phyloP scores from a whole-genome alignment of 2,797 vertebrate genomes.

The Tauraco hartlaubi region DNA sequence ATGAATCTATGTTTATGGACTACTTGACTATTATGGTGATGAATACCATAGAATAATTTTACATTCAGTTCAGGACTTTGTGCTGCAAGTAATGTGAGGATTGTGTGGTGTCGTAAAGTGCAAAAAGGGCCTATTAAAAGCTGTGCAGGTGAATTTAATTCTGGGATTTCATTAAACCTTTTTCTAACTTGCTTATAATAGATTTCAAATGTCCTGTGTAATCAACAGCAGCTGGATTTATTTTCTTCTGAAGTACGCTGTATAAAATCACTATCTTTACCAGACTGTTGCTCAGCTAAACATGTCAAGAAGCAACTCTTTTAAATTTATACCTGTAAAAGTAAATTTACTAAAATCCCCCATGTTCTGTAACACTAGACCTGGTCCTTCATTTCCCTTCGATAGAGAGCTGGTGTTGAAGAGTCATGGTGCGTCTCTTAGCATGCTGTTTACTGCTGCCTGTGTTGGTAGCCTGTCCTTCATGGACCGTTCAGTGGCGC shows the following conservation, averaged over 20 bases:
- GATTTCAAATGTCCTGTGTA: constrained; percentile 17
- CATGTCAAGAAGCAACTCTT: neutral
- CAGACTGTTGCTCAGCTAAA: neutral
- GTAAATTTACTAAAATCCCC: neutral
- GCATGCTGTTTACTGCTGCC: neutral
- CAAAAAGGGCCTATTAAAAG: neutral
- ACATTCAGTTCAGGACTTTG: neutral
- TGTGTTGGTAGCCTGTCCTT: neutral
- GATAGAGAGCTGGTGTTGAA: neutral
- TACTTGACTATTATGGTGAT: neutral
- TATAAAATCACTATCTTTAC: neutral
- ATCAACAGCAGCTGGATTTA: constrained; percentile 13
- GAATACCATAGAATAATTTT: neutral
- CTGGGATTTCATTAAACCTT: neutral
- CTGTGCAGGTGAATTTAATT: constrained; percentile 2
- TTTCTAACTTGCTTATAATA: neutral
- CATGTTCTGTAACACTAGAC: neutral
- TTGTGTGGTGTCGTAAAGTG: neutral
- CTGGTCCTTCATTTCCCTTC: neutral
- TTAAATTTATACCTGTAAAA: neutral
- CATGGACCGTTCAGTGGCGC: neutral
- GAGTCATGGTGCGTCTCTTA: neutral
- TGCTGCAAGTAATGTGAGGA: neutral
- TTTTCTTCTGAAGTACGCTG: neutral
- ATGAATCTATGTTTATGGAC: neutral